phyloP scores from a whole-genome alignment of 2,113 vertebrate genomes.

The Vombatus ursinus region DNA sequence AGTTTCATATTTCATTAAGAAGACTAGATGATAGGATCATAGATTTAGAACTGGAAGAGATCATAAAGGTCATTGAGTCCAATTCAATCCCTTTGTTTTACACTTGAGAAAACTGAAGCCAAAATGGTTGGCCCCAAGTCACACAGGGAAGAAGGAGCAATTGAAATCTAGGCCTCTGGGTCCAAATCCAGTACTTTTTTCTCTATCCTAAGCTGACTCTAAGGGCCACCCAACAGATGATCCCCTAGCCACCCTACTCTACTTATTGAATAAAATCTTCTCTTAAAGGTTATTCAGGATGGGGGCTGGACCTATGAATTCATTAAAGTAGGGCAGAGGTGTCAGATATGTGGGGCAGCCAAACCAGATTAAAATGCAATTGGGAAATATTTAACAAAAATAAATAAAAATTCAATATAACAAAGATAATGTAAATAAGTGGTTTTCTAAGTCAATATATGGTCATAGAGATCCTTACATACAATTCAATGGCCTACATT shows the following conservation, averaged over 20 bases:
- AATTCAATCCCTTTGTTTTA: neutral
- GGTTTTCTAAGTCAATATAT: neutral
- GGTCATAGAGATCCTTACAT: neutral
- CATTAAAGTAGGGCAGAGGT: neutral
- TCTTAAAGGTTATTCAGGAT: neutral
- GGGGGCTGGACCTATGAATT: neutral
- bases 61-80: neutral
- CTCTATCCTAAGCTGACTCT: no score
- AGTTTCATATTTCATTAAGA: neutral
- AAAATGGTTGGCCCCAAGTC: neutral
- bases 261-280: neutral
- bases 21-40: neutral
- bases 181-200: neutral
- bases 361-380: neutral
- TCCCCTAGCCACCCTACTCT: neutral
- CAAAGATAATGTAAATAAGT: neutral
- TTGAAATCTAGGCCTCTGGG: neutral
- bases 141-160: neutral
- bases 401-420: neutral
- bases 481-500: no score
- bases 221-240: neutral
- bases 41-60: neutral
- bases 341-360: neutral
- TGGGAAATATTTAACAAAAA: neutral
- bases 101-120: neutral